A percentile compares a stretch with the other conserved stretches of the same genome.
phyloP scores from a whole-genome alignment of 2,113 vertebrate genomes.

The Lasiurus borealis region DNA sequence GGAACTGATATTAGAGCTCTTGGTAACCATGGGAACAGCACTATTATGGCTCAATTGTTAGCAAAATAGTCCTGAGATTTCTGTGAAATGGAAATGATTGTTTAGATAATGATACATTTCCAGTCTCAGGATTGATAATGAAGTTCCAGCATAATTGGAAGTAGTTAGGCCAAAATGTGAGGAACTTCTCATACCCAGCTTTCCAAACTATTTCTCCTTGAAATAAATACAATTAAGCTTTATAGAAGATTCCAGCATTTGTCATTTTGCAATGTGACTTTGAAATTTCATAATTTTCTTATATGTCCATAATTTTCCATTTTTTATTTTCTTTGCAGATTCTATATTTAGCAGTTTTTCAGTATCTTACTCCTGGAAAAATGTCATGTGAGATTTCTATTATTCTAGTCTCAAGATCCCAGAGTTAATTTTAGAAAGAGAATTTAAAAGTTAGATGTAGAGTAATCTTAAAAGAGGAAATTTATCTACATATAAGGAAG shows the following conservation, averaged over 20 bases:
- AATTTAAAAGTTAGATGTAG: conserved; percentile 73
- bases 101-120: conserved; percentile 71
- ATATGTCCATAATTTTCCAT: conserved; percentile 59
- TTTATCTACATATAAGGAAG: conserved; percentile 72
- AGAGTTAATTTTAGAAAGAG: conserved; percentile 82
- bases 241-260: conserved; percentile 33
- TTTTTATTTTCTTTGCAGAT: conserved; percentile 34
- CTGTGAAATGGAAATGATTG: conserved; percentile 78
- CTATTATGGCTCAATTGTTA: conserved; percentile 78
- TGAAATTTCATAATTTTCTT: conserved; percentile 53
- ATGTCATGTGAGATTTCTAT: conserved; percentile 72
- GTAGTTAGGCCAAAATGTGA: conserved; percentile 18
- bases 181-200: neutral
- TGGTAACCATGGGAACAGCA: conserved; percentile 79
- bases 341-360: conserved; percentile 73
- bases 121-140: conserved; percentile 3
- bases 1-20: conserved; percentile 81
- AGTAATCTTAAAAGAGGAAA: conserved; percentile 72
- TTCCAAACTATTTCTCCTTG: conserved; percentile 42
- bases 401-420: conserved; percentile 79
- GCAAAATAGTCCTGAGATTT: conserved; percentile 77
- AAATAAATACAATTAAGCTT: conserved; percentile 45
- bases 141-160: conserved; percentile 15
- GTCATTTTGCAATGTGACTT: conserved; percentile 51
- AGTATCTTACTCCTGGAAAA: conserved; percentile 75